Conservation (phyloP, 2,888 invertebrate genomes). For the Plebejus melissa region DNA sequence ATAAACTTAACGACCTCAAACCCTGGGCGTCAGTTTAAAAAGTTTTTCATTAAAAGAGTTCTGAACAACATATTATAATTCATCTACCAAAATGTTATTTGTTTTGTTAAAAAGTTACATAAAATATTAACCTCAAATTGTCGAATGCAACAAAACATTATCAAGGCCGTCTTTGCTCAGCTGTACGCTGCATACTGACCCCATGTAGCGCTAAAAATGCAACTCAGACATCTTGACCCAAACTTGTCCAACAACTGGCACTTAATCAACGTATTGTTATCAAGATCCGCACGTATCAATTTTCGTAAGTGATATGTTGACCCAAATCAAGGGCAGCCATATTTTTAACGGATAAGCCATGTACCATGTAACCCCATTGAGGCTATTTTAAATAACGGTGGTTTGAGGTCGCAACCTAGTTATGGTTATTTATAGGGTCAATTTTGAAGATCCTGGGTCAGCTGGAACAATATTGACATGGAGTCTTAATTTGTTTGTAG, state of each 20-base stretch:
- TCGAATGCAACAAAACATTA: too few relatives aligned
- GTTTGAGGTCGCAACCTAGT: conserved; percentile 23
- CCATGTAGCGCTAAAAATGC: conserved; percentile 3
- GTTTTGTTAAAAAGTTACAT: too few relatives aligned
- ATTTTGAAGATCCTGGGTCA: neutral
- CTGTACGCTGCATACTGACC: neutral
- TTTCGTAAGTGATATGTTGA: conserved; percentile 33
- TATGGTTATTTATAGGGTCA: conserved; percentile 15
- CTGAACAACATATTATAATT: too few relatives aligned
- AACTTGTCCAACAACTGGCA: conserved; percentile 9
- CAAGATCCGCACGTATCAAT: conserved; percentile 25
- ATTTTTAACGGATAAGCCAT: conserved; percentile 27
- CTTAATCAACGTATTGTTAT: conserved; percentile 24
- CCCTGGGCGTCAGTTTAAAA: too few relatives aligned
- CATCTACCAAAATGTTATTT: too few relatives aligned
- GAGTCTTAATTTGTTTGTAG: too few relatives aligned
- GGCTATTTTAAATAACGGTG: conserved; percentile 26
- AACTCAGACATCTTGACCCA: conserved; percentile 17
- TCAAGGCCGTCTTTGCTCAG: neutral
- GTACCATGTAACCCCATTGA: conserved; percentile 16
- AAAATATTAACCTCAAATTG: too few relatives aligned
- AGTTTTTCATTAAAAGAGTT: too few relatives aligned
- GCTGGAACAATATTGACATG: neutral
- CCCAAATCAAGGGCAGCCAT: conserved; percentile 26
- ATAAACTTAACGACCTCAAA: too few relatives aligned